phyloP scores from a whole-genome alignment of 2,797 vertebrate species.

The Mus minutoides region DNA sequence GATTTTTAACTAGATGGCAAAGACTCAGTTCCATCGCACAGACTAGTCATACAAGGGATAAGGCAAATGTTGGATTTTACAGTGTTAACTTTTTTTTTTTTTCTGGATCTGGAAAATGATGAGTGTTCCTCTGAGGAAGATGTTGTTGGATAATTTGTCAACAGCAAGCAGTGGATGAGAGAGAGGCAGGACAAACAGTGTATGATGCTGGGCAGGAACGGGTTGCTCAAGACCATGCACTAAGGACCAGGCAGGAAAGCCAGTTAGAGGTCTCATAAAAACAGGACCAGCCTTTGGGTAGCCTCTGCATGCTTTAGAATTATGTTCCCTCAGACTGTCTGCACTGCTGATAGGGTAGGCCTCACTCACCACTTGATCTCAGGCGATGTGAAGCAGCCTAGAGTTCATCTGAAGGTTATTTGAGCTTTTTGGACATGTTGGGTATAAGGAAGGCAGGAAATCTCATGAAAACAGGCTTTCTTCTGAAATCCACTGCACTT shows the following conservation, averaged over 20 bases:
- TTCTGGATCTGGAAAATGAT: not conserved
- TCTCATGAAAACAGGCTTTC: slow-evolving; percentile 80
- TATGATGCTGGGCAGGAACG: not conserved
- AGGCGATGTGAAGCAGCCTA: slow-evolving; percentile 25
- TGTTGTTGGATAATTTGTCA: not conserved
- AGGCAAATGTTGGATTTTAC: not conserved
- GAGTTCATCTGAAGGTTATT: slow-evolving; percentile 77
- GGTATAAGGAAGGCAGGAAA: slow-evolving; percentile 79
- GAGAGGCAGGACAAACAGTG: not conserved
- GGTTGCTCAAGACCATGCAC: not conserved
- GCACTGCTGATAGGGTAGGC: not conserved
- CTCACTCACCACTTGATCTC: slow-evolving; percentile 40
- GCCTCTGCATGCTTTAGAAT: not conserved
- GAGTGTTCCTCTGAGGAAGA: not conserved
- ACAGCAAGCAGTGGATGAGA: not conserved
- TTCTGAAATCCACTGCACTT: slow-evolving; percentile 81
- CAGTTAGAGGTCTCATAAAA: not conserved
- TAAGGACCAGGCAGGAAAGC: not conserved
- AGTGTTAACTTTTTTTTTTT: not conserved
- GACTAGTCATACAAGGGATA: not conserved
- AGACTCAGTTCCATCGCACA: not conserved
- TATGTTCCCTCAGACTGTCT: not conserved
- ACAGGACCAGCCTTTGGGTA: not conserved
- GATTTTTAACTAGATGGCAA: slow-evolving; percentile 16
- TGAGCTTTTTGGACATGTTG: slow-evolving; percentile 69